Percentiles rank a stretch among this genome's conserved stretches.
phyloP scores from a whole-genome alignment of 64 coral and sea anemone genomes.

The Montipora efflorescens region DNA sequence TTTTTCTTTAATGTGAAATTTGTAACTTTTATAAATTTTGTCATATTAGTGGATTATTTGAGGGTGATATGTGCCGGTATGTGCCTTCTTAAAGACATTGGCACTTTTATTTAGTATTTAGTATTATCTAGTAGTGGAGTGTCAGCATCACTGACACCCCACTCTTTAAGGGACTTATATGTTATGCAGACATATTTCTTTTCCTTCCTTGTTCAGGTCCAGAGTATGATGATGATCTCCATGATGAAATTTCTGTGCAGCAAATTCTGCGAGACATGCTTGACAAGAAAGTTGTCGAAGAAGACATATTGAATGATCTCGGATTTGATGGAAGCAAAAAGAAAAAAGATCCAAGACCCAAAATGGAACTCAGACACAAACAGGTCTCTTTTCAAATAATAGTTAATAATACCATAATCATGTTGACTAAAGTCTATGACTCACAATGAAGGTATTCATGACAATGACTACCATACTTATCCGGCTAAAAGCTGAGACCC shows the following conservation, averaged over 20 bases:
- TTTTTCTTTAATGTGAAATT: no score
- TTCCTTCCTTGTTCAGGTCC: not conserved
- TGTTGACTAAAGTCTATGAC: no score
- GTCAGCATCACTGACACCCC: no score
- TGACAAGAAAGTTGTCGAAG: conserved; percentile 90
- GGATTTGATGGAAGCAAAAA: conserved; percentile 80
- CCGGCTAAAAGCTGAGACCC: no score
- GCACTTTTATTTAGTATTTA: no score
- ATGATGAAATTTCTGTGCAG: conserved; percentile 93
- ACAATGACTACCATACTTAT: no score
- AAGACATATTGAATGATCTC: conserved; percentile 79
- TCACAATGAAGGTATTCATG: no score
- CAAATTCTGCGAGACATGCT: conserved; percentile 87
- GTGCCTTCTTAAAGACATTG: no score
- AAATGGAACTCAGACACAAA: conserved; percentile 93
- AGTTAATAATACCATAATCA: not conserved
- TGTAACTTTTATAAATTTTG: no score
- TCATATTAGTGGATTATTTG: no score
- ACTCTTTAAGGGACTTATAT: not conserved
- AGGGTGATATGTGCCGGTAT: no score
- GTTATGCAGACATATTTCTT: not conserved
- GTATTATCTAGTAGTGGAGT: no score
- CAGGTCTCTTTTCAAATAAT: conserved; percentile 41
- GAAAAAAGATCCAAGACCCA: conserved; percentile 70
- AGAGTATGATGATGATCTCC: conserved; percentile 81